Base-by-base conservation (phyloP, 2,888 invertebrate species). In the Imbricaverruca yamaguchii region DNA sequence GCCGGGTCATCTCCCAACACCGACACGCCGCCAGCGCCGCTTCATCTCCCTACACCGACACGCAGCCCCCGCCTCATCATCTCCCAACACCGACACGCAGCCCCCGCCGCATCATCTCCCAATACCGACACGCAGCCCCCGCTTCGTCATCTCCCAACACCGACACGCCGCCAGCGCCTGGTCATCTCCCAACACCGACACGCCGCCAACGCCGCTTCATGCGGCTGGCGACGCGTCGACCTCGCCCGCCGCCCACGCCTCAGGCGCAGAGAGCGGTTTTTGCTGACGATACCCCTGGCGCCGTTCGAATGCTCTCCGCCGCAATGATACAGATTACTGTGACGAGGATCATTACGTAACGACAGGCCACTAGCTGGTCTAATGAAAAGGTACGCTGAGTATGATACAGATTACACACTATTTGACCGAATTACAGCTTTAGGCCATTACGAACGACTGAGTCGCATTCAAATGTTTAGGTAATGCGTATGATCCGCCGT, bases 351-450 rank as follows among this genome's bases (percentile, higher is more conserved):
- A 74, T 74, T 74, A 74, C 74, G 55, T 74, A 74, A 74, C 74
- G 74, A 74, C 53, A 21, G 21, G 74, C 18, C 53, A 15, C 21
- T 0, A 9, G 21, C 74, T 15, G 23, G 55, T 18, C 53, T 74
- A 74, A 74, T 74, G 74, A 74, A 74, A 74, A 74, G 74, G 74
- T 74, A 74, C 55, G 74, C 18, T 53, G 74, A 74, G 18, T 74
- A 55, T 53, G 53, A 21, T 53, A 53, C 12, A 74, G 74, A 74
- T 74, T 74, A 74, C 74, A 74, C 74, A 74, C 74, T 53, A 53
- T 74, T 74, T 53, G 53, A 21, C 74, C 55, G 74, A 74, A 74
- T 74, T 74, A 74, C 53, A 74, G 74, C 23, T 74, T 21, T 21
- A 23, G 18, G 74, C 74, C 53, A 74, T 55, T 74, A 55, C 55